Base-by-base conservation (phyloP, 30 jellyfish, hydroid and myxozoan species). In the Sanderia malayensis region DNA sequence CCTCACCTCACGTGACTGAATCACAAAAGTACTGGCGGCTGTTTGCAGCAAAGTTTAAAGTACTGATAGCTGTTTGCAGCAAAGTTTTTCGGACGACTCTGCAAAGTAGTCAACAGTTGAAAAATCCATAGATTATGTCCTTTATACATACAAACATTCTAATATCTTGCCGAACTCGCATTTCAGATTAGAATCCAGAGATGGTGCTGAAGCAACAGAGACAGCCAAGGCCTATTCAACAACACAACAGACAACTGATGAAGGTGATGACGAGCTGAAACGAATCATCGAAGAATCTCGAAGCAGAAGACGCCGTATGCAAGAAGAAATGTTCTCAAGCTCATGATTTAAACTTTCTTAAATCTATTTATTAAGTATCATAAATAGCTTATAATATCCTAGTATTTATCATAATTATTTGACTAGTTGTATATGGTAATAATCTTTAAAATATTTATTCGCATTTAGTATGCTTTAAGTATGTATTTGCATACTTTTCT, bases 211-310 rank as follows among this genome's bases (percentile, higher is more conserved):
- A 8, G 73, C 84, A 22, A 24, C 44, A 6, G 86, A 61, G 15
- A 61, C 80, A 21, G 68, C 73, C 7, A 80, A 63, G 34, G 84
- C 88, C 31, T 80, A 73, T 46, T 65, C 84, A 53, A 45, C 73
- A 15, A 58, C 45, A 22, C n/a, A n/a, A n/a, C 85, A 81, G 53
- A 69, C 64, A 13, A 20, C 44, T 25, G 85, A 61, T 41, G 85
- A 81, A 44, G 96, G 86, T 18, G 96, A 86, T 58, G 96, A 86
- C 63, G 96, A 86, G 45, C 78, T 86, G 59, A 77, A 86, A 60
- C 70, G 88, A 44, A 86, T 86, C 70, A 68, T 86, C 71, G 93
- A 79, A 77, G 87, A 86, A 62, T 77, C 93, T 11, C 55, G 93
- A 31, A 69, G 84, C 79, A 34, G 96, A 71, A 60, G 93, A 44